Conservation (phyloP, 2,797 vertebrate species). For the Busarellus nigricollis region DNA sequence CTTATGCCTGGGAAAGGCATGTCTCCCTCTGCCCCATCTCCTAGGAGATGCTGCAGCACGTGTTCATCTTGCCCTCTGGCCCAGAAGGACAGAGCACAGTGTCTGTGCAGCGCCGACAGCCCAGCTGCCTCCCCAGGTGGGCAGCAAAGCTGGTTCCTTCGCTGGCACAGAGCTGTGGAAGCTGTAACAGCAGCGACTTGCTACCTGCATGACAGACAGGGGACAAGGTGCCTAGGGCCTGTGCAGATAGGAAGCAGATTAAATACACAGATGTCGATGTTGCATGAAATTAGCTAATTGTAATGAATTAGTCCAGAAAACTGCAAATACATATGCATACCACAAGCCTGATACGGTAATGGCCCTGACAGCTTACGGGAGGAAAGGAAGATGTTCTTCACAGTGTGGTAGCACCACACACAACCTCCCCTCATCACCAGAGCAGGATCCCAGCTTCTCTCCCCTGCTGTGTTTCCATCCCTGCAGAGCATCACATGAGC, state of each 20-base stretch:
- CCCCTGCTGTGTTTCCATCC: too few relatives aligned
- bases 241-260: too few relatives aligned
- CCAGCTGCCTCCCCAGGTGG: too few relatives aligned
- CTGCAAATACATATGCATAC: fast-evolving
- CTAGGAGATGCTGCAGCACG: too few relatives aligned
- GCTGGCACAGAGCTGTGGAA: neutral
- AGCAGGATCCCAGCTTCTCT: too few relatives aligned
- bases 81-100: neutral
- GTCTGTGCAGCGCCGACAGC: fast-evolving
- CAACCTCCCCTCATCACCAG: neutral
- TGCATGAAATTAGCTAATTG: fast-evolving
- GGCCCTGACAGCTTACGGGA: fast-evolving
- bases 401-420: fast-evolving
- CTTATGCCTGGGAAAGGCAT: neutral
- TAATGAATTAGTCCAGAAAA: neutral
- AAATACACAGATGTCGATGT: fast-evolving
- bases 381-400: too few relatives aligned
- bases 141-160: too few relatives aligned
- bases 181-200: neutral
- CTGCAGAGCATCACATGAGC: neutral
- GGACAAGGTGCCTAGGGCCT: fast-evolving
- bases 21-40: too few relatives aligned
- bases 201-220: fast-evolving
- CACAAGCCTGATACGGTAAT: fast-evolving
- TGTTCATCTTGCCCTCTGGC: too few relatives aligned